Conservation (phyloP, 2,888 invertebrate species). For the Dendrolimus pini region DNA sequence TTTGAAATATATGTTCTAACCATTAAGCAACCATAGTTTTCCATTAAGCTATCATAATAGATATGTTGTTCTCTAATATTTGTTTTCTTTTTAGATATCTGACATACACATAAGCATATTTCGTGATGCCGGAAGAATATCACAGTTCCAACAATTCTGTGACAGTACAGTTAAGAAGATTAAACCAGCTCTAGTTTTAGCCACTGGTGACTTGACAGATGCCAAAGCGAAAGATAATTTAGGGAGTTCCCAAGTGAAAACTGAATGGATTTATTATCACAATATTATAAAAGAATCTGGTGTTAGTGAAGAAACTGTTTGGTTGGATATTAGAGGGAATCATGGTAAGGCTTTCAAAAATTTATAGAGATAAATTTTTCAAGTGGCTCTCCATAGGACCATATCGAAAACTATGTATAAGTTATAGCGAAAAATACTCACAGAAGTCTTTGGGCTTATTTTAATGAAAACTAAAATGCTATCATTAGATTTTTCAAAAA, state of each 20-base stretch:
- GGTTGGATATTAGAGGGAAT: slow-evolving; percentile 95
- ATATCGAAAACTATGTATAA: too few relatives aligned
- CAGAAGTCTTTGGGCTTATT: too few relatives aligned
- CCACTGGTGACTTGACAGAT: slow-evolving; percentile 93
- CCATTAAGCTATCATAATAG: too few relatives aligned
- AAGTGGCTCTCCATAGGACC: too few relatives aligned
- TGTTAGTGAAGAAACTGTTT: slow-evolving; percentile 82
- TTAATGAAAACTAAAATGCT: too few relatives aligned
- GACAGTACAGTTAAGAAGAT: slow-evolving; percentile 82
- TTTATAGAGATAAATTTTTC: too few relatives aligned
- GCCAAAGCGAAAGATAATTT: slow-evolving; percentile 87
- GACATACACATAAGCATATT: slow-evolving; percentile 94
- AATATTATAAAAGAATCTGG: slow-evolving; percentile 81
- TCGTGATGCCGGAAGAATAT: slow-evolving; percentile 83
- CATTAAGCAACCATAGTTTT: too few relatives aligned
- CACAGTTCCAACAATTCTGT: slow-evolving; percentile 88
- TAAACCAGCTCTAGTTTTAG: slow-evolving; percentile 86
- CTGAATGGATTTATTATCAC: slow-evolving; percentile 90
- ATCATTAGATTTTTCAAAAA: too few relatives aligned
- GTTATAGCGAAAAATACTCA: too few relatives aligned
- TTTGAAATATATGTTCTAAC: too few relatives aligned
- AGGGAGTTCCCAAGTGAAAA: slow-evolving; percentile 87
- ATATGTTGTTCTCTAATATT: too few relatives aligned
- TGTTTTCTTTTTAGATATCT: slow-evolving; percentile 79
- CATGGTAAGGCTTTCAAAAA: slow-evolving; percentile 79